These are phyloP conservation scores for Zosterops borbonicus DNA, from an alignment of 2,113 vertebrate species.

Conservation along the genomic window DNA sequence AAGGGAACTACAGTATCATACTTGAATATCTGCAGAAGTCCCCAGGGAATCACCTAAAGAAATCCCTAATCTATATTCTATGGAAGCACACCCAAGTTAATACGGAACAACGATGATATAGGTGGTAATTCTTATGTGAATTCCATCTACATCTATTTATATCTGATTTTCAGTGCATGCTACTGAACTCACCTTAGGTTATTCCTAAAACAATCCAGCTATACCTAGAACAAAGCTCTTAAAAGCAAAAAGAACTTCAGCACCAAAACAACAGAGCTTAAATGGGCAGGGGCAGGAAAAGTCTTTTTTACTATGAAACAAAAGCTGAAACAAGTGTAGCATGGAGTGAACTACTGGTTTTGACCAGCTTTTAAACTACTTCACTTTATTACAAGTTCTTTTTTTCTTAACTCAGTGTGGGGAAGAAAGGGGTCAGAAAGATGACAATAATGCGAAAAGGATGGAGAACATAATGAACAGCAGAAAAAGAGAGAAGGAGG, in stretches of 20 bases:
- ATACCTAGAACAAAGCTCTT: background rate
- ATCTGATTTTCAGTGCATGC: background rate
- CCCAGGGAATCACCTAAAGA: background rate
- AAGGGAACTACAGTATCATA: background rate
- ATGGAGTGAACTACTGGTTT: background rate
- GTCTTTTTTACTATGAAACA: background rate
- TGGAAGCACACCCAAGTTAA: background rate
- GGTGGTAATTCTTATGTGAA: background rate
- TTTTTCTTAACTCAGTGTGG: background rate
- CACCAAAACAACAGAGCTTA: background rate
- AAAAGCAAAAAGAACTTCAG: background rate
- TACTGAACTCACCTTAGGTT: background rate
- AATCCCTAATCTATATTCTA: background rate
- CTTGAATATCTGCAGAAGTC: background rate
- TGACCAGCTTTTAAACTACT: background rate
- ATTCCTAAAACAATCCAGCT: background rate
- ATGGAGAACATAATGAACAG: background rate
- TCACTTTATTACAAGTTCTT: background rate
- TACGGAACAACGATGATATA: accelerated
- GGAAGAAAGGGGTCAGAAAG: background rate
- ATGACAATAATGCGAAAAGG: accelerated
- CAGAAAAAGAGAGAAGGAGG: background rate
- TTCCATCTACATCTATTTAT: background rate
- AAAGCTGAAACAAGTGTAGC: background rate
- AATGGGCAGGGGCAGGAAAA: background rate